Evolutionary conservation across 2,888 invertebrate species (phyloP).

Genomic region (Agonopterix subpropinquella): DNA sequence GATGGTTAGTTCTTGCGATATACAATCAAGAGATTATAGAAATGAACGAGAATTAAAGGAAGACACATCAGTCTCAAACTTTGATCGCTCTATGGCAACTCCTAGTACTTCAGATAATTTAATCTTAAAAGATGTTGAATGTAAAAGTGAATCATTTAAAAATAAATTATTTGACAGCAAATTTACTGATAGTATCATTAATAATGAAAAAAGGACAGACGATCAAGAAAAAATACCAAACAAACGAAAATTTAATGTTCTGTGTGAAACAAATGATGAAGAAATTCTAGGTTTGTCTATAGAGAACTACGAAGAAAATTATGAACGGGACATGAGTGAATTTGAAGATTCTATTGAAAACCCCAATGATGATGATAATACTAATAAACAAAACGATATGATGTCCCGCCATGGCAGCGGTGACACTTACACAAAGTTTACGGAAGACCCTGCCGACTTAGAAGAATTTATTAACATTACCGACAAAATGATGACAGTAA

Average conservation of each 20-base stretch:
- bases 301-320: slow-evolving; percentile 46
- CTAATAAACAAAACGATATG: slow-evolving; percentile 23
- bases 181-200: slow-evolving; percentile 2
- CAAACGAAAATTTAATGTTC: background rate
- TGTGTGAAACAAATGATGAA: slow-evolving; percentile 21
- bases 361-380: slow-evolving; percentile 15
- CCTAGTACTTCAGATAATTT: slow-evolving; percentile 22
- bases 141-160: slow-evolving; percentile 10
- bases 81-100: slow-evolving; percentile 17
- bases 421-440: slow-evolving; percentile 66
- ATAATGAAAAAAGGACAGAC: background rate
- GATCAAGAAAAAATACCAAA: background rate
- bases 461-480: slow-evolving; percentile 63
- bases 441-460: slow-evolving; percentile 55
- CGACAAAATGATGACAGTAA: slow-evolving; percentile 48
- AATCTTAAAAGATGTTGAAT: slow-evolving; percentile 17
- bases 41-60: slow-evolving; percentile 23
- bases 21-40: slow-evolving; percentile 23
- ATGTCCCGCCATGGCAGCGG: slow-evolving; percentile 57
- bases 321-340: slow-evolving; percentile 42
- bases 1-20: slow-evolving; percentile 40
- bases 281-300: slow-evolving; percentile 30
- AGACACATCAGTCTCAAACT: slow-evolving; percentile 20
- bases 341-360: slow-evolving; percentile 40
- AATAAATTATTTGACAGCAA: slow-evolving; percentile 6